phyloP scores from a whole-genome alignment of 2,113 vertebrate species.

The Myiozetetes cayanensis region DNA sequence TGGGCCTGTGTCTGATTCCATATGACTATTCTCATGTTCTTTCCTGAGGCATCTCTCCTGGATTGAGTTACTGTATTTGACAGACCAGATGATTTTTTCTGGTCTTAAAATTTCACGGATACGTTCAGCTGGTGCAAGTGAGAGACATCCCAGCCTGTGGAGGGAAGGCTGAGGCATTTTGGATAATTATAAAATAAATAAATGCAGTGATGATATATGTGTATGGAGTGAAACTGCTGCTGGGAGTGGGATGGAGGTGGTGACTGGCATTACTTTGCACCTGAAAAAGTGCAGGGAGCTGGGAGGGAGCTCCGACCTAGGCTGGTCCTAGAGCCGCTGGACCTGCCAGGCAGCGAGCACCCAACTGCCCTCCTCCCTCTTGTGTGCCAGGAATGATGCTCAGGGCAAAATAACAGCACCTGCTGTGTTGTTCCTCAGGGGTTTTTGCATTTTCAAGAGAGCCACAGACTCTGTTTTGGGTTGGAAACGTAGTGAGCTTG shows the following conservation, averaged over 20 bases:
- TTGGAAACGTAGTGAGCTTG: not conserved
- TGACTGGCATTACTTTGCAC: not conserved
- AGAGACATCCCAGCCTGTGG: not conserved
- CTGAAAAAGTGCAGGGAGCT: not conserved
- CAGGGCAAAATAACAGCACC: not conserved
- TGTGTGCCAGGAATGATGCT: not conserved
- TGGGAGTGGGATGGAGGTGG: not conserved
- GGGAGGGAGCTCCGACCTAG: not conserved
- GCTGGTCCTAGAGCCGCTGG: not conserved
- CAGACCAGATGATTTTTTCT: slow-evolving; percentile 12
- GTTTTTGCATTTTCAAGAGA: not conserved
- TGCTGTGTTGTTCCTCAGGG: not conserved
- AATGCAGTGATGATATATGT: not conserved
- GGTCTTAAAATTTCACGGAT: not conserved
- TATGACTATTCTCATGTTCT: not conserved
- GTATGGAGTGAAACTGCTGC: not conserved
- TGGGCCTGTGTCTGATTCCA: not conserved
- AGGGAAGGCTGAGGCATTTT: not conserved
- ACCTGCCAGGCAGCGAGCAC: not conserved
- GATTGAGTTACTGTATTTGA: not conserved
- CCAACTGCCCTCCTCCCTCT: not conserved
- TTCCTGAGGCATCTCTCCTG: slow-evolving; percentile 7
- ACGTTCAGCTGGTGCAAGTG: not conserved
- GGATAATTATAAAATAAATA: slow-evolving; percentile 8
- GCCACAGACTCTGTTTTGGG: not conserved